Evolutionary conservation across 2,888 invertebrate species (phyloP).

Genomic region (Sicus ferrugineus): DNA sequence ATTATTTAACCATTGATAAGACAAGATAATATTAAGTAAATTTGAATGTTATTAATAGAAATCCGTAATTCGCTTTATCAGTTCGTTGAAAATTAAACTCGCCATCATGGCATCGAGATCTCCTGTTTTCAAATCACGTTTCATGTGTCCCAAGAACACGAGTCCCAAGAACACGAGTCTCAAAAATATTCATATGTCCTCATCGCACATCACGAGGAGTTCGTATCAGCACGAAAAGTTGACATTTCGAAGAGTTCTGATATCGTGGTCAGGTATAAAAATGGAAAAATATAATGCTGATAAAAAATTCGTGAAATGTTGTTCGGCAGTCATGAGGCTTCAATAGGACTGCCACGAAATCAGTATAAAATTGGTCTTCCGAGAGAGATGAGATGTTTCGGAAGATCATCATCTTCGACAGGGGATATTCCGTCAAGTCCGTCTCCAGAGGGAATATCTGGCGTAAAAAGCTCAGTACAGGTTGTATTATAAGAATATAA

Average conservation of each 20-base stretch:
- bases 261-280: background rate
- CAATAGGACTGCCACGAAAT: background rate
- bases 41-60: background rate
- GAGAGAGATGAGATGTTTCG: too few relatives aligned
- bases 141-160: conserved; percentile 13
- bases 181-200: conserved; percentile 3
- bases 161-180: background rate
- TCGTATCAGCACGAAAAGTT: background rate
- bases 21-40: background rate
- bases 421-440: too few relatives aligned
- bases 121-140: conserved; percentile 11
- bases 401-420: too few relatives aligned
- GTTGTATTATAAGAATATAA: too few relatives aligned
- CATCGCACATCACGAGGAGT: background rate
- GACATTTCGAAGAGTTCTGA: background rate
- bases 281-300: background rate
- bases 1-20: background rate
- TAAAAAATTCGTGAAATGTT: background rate
- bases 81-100: too few relatives aligned
- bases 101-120: too few relatives aligned
- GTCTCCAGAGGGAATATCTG: too few relatives aligned
- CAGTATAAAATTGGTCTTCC: too few relatives aligned
- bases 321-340: background rate
- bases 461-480: too few relatives aligned
- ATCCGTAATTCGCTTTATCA: too few relatives aligned